phyloP scores from a whole-genome alignment of 2,113 vertebrate genomes.

The Anguilla japonica region DNA sequence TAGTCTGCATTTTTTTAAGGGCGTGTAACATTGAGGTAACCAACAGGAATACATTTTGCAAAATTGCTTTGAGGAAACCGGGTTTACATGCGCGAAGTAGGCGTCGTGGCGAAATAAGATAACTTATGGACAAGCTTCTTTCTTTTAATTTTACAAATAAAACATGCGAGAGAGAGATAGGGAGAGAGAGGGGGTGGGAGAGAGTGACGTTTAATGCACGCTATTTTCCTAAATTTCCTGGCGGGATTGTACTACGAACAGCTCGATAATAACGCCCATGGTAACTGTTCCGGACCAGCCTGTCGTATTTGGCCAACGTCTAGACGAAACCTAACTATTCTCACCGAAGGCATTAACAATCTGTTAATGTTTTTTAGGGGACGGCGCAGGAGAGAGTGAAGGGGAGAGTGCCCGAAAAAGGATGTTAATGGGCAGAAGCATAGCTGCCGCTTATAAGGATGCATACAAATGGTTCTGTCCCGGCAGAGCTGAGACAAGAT shows the following conservation, averaged over 20 bases:
- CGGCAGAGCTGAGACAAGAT: conserved; percentile 67
- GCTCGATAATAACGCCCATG: conserved; percentile 8
- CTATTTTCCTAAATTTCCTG: neutral
- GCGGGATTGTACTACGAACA: neutral
- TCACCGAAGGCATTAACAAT: neutral
- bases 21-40: neutral
- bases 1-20: neutral
- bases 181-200: no score
- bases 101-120: no score
- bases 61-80: neutral
- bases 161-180: neutral
- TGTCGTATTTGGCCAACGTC: conserved; percentile 8
- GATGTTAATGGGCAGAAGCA: conserved; percentile 74
- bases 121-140: no score
- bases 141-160: neutral
- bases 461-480: conserved; percentile 77
- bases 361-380: conserved; percentile 7
- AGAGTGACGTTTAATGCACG: neutral
- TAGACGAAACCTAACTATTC: neutral
- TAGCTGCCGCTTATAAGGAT: conserved; percentile 69
- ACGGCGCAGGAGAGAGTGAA: conserved; percentile 7
- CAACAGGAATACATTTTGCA: neutral
- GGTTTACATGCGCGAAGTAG: no score
- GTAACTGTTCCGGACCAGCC: neutral
- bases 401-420: conserved; percentile 13